A percentile compares a stretch with the other conserved stretches of the same genome.
These are phyloP conservation scores for Rhagonycha fulva DNA, from an alignment of 2,888 invertebrate species.

Conservation along the genomic window DNA sequence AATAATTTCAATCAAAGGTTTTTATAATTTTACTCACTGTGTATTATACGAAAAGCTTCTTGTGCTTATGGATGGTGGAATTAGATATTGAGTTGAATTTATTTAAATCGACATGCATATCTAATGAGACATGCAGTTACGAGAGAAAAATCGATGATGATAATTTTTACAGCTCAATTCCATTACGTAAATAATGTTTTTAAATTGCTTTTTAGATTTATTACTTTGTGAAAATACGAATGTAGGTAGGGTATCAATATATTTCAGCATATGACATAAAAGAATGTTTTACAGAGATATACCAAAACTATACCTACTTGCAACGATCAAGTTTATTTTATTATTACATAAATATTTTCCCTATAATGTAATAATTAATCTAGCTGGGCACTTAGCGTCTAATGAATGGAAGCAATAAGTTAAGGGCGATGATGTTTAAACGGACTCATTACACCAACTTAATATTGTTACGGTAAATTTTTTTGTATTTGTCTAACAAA, in stretches of 20 bases:
- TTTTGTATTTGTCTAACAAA: not conserved
- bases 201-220: slow-evolving; percentile 50
- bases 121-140: slow-evolving; percentile 15
- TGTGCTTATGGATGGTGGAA: not conserved
- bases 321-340: not conserved
- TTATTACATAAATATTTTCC: not conserved
- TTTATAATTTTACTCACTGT: not conserved
- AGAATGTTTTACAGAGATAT: not conserved
- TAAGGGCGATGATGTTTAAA: not conserved
- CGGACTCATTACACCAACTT: not conserved
- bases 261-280: not conserved
- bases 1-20: not conserved
- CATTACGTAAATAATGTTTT: slow-evolving; percentile 49
- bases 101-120: not conserved
- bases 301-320: not conserved
- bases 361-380: not conserved
- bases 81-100: not conserved
- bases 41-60: not conserved
- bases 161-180: slow-evolving; percentile 45
- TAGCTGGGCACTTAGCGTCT: not conserved
- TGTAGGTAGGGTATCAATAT: not conserved
- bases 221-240: slow-evolving; percentile 14
- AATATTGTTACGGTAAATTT: not conserved
- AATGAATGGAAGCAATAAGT: not conserved
- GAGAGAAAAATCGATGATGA: slow-evolving; percentile 43